Conservation (phyloP, 2,888 invertebrate genomes). For the Macropis europaea region DNA sequence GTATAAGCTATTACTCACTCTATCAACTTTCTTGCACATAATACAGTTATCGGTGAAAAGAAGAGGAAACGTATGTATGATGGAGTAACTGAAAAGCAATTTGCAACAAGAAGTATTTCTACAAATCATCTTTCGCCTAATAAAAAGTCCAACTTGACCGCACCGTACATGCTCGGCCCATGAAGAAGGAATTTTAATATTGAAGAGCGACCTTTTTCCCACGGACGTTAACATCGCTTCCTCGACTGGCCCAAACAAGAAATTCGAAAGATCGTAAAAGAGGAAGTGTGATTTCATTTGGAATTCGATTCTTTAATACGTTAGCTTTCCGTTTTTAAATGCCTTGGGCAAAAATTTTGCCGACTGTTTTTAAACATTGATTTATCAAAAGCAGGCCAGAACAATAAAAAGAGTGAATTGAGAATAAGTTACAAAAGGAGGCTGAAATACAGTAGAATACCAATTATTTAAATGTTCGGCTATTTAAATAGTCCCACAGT, state of each 20-base stretch:
- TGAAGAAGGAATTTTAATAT: conserved; percentile 19
- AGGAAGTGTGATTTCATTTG: background rate
- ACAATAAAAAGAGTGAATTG: no score
- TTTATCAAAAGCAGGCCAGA: no score
- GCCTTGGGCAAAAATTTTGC: no score
- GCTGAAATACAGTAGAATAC: no score
- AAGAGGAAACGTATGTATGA: background rate
- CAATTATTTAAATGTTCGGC: no score
- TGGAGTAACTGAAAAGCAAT: conserved; percentile 23
- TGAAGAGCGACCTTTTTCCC: conserved; percentile 34
- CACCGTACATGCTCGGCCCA: conserved; percentile 11
- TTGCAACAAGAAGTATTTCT: conserved; percentile 2
- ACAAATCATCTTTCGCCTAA: conserved; percentile 23
- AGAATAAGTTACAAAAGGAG: no score
- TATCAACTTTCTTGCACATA: conserved; percentile 14
- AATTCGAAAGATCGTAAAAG: conserved; percentile 8
- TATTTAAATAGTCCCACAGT: no score
- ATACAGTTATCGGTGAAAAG: conserved; percentile 24
- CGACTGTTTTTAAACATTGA: no score
- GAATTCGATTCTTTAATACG: no score
- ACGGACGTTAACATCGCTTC: conserved; percentile 22
- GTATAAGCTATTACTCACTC: background rate
- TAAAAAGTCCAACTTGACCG: conserved; percentile 18
- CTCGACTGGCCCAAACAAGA: background rate
- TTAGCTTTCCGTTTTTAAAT: no score